Evolutionary conservation across 1,140 invertebrate species (phyloP), one percentile per base, ranked within the genome.

Genomic region (Spodoptera frugiperda): DNA sequence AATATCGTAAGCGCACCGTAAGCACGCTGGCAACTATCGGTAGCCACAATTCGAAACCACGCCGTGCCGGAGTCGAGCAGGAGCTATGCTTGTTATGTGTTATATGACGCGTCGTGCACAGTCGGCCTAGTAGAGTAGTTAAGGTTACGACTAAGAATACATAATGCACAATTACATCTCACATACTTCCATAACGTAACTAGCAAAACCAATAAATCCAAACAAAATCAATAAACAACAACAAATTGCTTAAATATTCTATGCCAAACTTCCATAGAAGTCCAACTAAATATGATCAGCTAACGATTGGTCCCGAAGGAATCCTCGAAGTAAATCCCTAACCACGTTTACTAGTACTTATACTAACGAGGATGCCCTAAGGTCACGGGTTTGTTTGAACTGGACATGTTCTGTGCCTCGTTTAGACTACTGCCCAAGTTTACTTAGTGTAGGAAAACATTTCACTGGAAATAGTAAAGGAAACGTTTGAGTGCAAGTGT

Each of bases 281-380:
- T 39, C 10, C n/a, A 39, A n/a, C 55, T 59, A n/a, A 59, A 59
- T 59, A 59, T 59, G n/a, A 59, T 59, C 25, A n/a, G 55, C 30
- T 59, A 59, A 15, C 55, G 55, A 9, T 33, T 59, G 19, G 55
- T 9, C 55, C 25, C 54, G 10, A 54, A 54, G 8, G 21, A 30
- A 25, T 30, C 25, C 12, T 14, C 54, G 54, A 33, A 59, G 55
- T 59, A 59, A 59, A 39, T 59, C 55, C 30, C 25, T 39, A 59
- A 59, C 30, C 55, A 59, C n/a, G 25, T 59, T 59, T 59, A 59
- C 25, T 15, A 19, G n/a, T 59, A 9, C 30, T 59, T 39, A 59
- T 59, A 25, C 55, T 59, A 59, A 59, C 30, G 55, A 59, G 25
- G 1, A 15, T 25, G 55, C 6, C 55, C 55, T 59, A 15, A 59